Conservation (phyloP, 1,140 invertebrate genomes). For the Heliconius melpomene region DNA sequence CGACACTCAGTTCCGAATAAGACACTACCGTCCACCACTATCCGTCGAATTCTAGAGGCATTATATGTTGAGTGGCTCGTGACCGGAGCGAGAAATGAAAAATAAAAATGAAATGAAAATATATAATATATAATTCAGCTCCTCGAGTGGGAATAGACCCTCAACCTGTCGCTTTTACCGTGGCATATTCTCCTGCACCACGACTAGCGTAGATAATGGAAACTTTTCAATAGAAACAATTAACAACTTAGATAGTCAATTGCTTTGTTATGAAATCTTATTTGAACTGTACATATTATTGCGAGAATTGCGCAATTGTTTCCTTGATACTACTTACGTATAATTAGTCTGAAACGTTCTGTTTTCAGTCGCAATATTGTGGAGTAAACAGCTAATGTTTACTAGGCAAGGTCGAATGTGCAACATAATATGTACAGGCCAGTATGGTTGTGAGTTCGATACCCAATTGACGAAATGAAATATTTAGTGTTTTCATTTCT, state of each 20-base stretch:
- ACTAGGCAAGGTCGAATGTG: constrained; percentile 30
- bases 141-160: too few relatives aligned
- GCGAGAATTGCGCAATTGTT: constrained; percentile 2
- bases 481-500: too few relatives aligned
- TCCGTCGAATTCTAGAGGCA: too few relatives aligned
- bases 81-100: too few relatives aligned
- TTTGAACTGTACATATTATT: neutral
- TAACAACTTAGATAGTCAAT: constrained; percentile 7
- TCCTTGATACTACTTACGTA: constrained; percentile 7
- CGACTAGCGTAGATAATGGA: neutral
- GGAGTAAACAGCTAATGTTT: constrained; percentile 31
- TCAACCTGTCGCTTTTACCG: too few relatives aligned
- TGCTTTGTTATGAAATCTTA: constrained; percentile 14
- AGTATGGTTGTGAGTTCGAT: neutral
- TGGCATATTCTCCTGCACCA: too few relatives aligned
- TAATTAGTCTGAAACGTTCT: constrained; percentile 17
- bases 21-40: too few relatives aligned
- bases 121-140: too few relatives aligned
- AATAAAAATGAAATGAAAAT: too few relatives aligned
- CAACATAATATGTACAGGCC: constrained; percentile 1
- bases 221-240: neutral
- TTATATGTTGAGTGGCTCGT: too few relatives aligned
- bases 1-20: too few relatives aligned
- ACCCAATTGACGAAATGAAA: too few relatives aligned
- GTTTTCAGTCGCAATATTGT: constrained; percentile 19